A percentile compares a stretch with the other conserved stretches of the same genome.
phyloP scores from a whole-genome alignment of 2,888 invertebrate genomes.

The Noctua fimbriata region DNA sequence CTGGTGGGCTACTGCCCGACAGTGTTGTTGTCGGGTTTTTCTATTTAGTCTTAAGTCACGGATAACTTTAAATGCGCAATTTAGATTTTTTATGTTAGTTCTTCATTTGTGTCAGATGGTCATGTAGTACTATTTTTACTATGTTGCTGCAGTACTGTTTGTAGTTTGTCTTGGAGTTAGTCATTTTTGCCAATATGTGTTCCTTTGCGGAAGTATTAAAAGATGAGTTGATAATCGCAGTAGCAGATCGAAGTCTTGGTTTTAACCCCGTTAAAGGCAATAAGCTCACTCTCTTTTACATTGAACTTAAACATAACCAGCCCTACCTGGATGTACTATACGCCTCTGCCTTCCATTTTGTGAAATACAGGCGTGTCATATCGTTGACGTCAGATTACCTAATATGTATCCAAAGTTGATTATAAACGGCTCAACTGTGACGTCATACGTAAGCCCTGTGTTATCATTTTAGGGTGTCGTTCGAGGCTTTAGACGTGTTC shows the following conservation, averaged over 20 bases:
- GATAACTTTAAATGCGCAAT: no score
- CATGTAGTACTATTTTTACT: no score
- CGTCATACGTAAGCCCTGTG: constrained; percentile 38
- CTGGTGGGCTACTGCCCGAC: no score
- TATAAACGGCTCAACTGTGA: constrained; percentile 34
- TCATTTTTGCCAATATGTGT: background rate
- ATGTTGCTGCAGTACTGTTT: no score
- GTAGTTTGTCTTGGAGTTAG: background rate
- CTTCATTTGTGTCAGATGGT: no score
- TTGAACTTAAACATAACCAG: background rate
- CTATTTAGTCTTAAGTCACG: no score
- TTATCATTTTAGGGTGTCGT: constrained; percentile 38
- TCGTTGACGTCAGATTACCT: constrained; percentile 31
- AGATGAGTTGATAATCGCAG: background rate
- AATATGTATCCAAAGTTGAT: constrained; percentile 25
- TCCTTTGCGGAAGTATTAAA: background rate
- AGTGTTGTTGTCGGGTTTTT: no score
- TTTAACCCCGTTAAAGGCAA: background rate
- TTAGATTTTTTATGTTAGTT: no score
- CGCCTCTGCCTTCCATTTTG: background rate
- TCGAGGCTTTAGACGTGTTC: constrained; percentile 13
- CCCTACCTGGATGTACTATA: background rate
- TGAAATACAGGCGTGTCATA: background rate
- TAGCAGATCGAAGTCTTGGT: background rate
- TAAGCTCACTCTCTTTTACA: background rate